These are phyloP conservation scores for Muscina levida DNA, from an alignment of 2,888 invertebrate species.

Conservation along the genomic window DNA sequence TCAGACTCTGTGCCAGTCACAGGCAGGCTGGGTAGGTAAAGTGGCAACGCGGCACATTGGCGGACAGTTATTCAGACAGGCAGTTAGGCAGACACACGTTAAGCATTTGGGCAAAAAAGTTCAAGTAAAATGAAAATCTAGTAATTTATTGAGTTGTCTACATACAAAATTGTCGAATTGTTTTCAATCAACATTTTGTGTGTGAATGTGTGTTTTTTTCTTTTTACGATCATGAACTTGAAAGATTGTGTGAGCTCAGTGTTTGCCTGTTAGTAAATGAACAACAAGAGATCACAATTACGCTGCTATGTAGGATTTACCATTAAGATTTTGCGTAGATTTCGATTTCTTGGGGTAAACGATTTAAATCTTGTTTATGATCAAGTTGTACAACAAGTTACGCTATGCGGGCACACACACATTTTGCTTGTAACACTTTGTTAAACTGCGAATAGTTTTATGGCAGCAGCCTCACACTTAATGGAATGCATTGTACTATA, in stretches of 20 bases:
- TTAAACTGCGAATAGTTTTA: too few species aligned
- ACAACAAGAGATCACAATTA: background rate
- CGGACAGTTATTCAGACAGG: background rate
- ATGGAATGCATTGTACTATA: too few species aligned
- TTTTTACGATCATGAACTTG: background rate
- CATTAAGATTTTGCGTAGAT: too few species aligned
- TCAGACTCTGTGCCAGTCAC: background rate
- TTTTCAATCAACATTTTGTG: constrained; percentile 38
- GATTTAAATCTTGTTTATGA: too few species aligned
- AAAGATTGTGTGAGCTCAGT: constrained; percentile 5
- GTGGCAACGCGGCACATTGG: too few species aligned
- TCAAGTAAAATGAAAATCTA: constrained; percentile 30
- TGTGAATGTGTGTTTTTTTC: constrained; percentile 13
- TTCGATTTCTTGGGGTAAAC: too few species aligned
- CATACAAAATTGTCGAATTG: constrained; percentile 24
- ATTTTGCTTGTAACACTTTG: too few species aligned
- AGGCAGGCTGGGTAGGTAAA: too few species aligned
- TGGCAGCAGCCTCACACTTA: too few species aligned
- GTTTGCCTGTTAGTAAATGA: background rate
- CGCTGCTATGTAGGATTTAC: too few species aligned
- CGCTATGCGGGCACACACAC: too few species aligned
- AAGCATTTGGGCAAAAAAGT: constrained; percentile 22
- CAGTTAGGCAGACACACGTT: constrained; percentile 45
- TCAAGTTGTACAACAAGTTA: too few species aligned
- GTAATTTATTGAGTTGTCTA: constrained; percentile 48